Evolutionary conservation across 2,888 invertebrate genomes (phyloP), one percentile per base, ranked within the genome.

Genomic region (Heliconius sara): DNA sequence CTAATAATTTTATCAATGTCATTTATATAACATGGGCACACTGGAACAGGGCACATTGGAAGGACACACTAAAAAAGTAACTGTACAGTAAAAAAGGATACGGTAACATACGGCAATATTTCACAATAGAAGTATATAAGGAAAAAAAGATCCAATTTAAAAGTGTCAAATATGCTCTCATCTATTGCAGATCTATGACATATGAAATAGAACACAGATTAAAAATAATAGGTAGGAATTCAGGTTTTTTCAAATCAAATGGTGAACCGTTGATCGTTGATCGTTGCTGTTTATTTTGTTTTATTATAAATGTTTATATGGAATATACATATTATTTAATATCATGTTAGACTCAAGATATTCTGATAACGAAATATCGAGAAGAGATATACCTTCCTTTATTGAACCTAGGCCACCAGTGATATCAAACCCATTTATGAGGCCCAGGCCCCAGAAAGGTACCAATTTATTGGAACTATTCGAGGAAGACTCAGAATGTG

Each of bases 371-470:
- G 91, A 92, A 19, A 82, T 83, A 43, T 87, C 88, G 0, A 90
- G 82, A 78, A 88, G 94, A 13, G 94, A 93, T 77, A 90, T 95
- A 67, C 94, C 94, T n/a, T 95, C 95, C 12, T 95, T 95, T 85
- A 93, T 95, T 77, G 95, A 95, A 84, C 92, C 95, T 52, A 86
- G 90, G 66, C 95, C 95, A 65, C 95, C 95, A 43, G 83, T 93
- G 76, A 92, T 95, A 85, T 89, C 88, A 60, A 92, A 95, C 87
- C 95, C 94, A 2, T 94, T 92, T 83, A 92, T 94, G 94, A 88
- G 95, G 82, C 94, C 95, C 30, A 90, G 90, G 27, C 95, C 94
- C 9, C 89, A 92, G 75, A 93, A 93, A 77, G 94, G 92, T 9
- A 94, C 90, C 10, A 95, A 95, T 82, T 87, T 95, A 77, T 82